Evolutionary conservation across 2,888 invertebrate genomes (phyloP), one percentile per base, ranked within the genome.

Genomic region (Encarsia formosa): DNA sequence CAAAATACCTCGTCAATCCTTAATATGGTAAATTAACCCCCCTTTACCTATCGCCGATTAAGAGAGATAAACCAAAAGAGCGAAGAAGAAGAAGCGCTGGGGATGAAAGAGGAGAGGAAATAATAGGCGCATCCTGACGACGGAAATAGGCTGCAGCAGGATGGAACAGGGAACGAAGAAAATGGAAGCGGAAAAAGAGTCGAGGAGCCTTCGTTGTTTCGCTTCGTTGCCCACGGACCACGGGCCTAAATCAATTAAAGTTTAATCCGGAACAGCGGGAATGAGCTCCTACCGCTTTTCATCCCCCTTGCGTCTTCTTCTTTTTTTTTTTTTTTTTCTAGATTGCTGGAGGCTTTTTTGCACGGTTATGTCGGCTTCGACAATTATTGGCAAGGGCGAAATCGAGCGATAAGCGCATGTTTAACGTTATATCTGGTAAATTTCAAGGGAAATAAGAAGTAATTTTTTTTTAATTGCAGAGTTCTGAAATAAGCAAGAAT

Each of bases 201-300:
- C n/a, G n/a, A n/a, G n/a, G n/a, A n/a, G n/a, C n/a, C n/a, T n/a
- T n/a, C n/a, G n/a, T n/a, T n/a, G n/a, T n/a, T n/a, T n/a, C n/a
- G n/a, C n/a, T n/a, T 34, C n/a, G 15, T 3, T 15, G 34, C 34
- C 11, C 34, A 34, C 34, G 2, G 6, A 6, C 11, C 16, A 34
- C 34, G n/a, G 34, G 16, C 34, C 69, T 71, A 76, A 79, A 79
- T 79, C 79, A 79, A 79, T 79, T 79, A 79, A 79, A 79, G 76
- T 78, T 78, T 78, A 78, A 79, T 78, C 78, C 78, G 78, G 78
- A 79, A 78, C 78, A 40, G 31, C 75, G 62, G 63, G 60, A 18
- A 34, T 16, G 18, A 8, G 6, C 16, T 18, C 20, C 6, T 26
- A 11, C 26, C 26, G 6, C 26, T 26, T 26, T 11, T 11, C 18